Percentiles rank a stretch among this genome's conserved stretches.
Conservation (phyloP, 1,140 invertebrate species). For the Drosophila subobscura region DNA sequence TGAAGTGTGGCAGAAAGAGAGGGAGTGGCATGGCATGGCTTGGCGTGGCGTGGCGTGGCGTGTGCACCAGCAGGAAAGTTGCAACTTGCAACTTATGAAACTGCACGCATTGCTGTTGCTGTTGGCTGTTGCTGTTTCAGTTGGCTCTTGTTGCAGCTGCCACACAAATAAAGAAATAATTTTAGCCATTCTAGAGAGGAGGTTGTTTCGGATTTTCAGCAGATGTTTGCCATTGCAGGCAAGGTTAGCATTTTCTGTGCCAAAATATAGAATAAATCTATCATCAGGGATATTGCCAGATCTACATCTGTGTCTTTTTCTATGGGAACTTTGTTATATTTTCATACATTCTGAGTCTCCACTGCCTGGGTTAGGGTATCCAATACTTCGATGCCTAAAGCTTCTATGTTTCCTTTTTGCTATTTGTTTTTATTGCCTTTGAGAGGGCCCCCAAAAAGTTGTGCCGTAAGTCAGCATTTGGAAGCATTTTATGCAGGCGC, state of each 20-base stretch:
- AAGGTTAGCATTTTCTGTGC: no score
- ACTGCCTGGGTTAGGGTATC: no score
- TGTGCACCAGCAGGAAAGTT: conserved; percentile 34
- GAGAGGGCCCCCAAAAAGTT: conserved; percentile 45
- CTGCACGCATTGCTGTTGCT: conserved; percentile 63
- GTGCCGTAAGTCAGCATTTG: conserved; percentile 74
- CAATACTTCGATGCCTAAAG: no score
- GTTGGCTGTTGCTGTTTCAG: conserved; percentile 4
- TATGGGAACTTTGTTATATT: conserved; percentile 13
- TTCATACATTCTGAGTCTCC: no score
- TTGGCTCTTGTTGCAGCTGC: conserved; percentile 37
- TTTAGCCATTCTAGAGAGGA: conserved; percentile 28
- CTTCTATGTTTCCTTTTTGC: neutral
- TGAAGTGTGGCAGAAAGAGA: conserved; percentile 1
- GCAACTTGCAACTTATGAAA: conserved; percentile 77
- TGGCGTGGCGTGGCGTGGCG: neutral
- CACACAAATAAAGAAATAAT: conserved; percentile 64
- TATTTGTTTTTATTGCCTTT: conserved; percentile 20
- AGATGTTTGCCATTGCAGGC: no score
- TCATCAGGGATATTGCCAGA: no score
- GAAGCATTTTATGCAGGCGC: conserved; percentile 72
- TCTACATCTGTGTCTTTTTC: neutral
- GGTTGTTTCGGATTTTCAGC: no score
- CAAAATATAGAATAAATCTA: no score
- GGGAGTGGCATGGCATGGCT: neutral